A percentile compares a stretch with the other conserved stretches of the same genome.
Evolutionary conservation across 2,888 invertebrate species (phyloP).

Genomic region (Hipparchia semele): DNA sequence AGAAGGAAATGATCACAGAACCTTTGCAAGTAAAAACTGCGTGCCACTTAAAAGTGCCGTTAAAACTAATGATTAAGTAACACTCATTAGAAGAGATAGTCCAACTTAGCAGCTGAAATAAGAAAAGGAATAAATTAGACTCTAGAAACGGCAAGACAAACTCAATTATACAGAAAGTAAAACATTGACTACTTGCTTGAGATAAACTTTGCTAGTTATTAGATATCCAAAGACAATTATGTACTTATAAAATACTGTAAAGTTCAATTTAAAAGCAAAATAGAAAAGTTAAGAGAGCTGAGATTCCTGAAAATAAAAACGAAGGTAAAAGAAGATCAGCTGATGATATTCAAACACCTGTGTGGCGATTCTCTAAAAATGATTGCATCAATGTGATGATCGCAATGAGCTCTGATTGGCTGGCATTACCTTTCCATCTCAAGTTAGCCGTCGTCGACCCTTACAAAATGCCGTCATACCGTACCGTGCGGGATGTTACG

Average conservation of each 20-base stretch:
- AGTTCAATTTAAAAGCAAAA: background rate
- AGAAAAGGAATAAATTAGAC: slow-evolving; percentile 7
- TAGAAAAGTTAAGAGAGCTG: background rate
- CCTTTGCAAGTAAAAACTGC: background rate
- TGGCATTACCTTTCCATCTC: too few species aligned
- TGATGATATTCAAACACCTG: too few species aligned
- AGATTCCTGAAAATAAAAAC: background rate
- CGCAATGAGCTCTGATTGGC: too few species aligned
- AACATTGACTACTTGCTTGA: background rate
- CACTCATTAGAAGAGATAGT: slow-evolving; percentile 5
- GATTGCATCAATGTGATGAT: too few species aligned
- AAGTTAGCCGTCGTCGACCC: too few species aligned
- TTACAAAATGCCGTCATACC: too few species aligned
- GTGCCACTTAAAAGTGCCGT: background rate
- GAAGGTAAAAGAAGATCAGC: background rate
- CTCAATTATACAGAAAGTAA: background rate
- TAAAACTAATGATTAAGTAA: slow-evolving; percentile 18
- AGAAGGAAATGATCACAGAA: background rate
- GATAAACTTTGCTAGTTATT: background rate
- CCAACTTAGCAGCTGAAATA: background rate
- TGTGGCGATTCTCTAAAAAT: too few species aligned
- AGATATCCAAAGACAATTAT: background rate
- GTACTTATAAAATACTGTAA: background rate
- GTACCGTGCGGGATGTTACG: too few species aligned
- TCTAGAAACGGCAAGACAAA: background rate